phyloP scores from a whole-genome alignment of 2,113 vertebrate genomes.

The Psilopogon haemacephalus region DNA sequence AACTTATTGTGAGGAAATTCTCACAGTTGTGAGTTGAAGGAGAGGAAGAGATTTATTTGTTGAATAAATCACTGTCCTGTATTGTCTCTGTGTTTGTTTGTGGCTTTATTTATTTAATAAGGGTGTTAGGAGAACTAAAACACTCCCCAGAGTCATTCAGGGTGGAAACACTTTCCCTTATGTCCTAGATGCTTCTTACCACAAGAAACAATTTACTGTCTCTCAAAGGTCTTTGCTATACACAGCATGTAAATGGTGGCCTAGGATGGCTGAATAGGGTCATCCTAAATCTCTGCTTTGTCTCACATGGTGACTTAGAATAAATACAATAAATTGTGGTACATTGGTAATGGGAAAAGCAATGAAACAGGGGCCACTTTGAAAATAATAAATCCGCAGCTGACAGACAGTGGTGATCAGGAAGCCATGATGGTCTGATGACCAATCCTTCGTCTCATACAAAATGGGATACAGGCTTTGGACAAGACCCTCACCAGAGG shows the following conservation, averaged over 20 bases:
- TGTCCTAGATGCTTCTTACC: neutral
- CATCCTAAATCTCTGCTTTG: slow-evolving; percentile 12
- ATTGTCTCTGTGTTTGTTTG: neutral
- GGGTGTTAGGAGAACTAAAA: neutral
- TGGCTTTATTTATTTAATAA: slow-evolving; percentile 26
- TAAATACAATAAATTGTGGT: neutral
- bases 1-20: neutral
- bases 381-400: neutral
- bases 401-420: neutral
- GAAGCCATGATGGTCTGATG: neutral
- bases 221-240: neutral
- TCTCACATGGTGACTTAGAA: rapidly evolving
- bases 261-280: rapidly evolving
- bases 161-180: slow-evolving; percentile 18
- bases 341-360: neutral
- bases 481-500: neutral
- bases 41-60: neutral
- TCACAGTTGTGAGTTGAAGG: neutral
- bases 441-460: rapidly evolving
- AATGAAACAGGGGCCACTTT: neutral
- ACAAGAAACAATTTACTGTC: neutral
- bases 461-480: neutral
- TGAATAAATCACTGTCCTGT: neutral
- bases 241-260: neutral
- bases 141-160: neutral